Conservation (phyloP, 2,888 invertebrate species). For the Aspidiotus rigidus region DNA sequence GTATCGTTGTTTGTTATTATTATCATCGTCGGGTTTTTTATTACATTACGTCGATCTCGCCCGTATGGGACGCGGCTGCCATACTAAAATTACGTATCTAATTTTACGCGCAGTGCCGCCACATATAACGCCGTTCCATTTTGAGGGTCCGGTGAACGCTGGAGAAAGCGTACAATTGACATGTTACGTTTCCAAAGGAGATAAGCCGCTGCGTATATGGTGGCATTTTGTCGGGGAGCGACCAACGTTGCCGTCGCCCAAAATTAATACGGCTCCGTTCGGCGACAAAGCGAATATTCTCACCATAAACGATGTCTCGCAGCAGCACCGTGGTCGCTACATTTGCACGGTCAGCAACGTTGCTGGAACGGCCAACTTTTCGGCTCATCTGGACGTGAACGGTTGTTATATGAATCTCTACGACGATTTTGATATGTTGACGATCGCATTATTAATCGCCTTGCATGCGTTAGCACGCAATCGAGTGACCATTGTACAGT, state of each 20-base stretch:
- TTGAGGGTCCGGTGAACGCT: constrained; percentile 58
- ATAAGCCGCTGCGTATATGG: constrained; percentile 60
- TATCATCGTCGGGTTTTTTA: too few relatives aligned
- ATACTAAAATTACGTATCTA: too few relatives aligned
- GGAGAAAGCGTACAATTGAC: constrained; percentile 59
- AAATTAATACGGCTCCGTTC: constrained; percentile 39
- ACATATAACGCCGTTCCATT: constrained; percentile 60
- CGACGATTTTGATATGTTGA: too few relatives aligned
- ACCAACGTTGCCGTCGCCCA: constrained; percentile 29
- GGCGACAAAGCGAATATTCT: constrained; percentile 52
- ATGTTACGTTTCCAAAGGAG: constrained; percentile 63
- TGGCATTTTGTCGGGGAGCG: constrained; percentile 48
- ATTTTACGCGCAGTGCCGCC: constrained; percentile 53
- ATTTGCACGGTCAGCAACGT: constrained; percentile 64
- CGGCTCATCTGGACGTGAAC: constrained; percentile 61
- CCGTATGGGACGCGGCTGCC: too few relatives aligned
- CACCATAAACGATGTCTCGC: constrained; percentile 58
- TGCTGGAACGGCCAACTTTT: constrained; percentile 59
- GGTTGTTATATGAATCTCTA: constrained; percentile 46
- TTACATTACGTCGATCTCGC: too few relatives aligned
- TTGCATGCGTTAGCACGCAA: too few relatives aligned
- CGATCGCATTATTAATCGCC: too few relatives aligned
- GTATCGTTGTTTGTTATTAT: too few relatives aligned
- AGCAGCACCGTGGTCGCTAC: constrained; percentile 63
- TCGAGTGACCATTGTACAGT: neutral